Evolutionary conservation across 2,797 vertebrate genomes (phyloP).

Genomic region (Typhlichthys subterraneus): DNA sequence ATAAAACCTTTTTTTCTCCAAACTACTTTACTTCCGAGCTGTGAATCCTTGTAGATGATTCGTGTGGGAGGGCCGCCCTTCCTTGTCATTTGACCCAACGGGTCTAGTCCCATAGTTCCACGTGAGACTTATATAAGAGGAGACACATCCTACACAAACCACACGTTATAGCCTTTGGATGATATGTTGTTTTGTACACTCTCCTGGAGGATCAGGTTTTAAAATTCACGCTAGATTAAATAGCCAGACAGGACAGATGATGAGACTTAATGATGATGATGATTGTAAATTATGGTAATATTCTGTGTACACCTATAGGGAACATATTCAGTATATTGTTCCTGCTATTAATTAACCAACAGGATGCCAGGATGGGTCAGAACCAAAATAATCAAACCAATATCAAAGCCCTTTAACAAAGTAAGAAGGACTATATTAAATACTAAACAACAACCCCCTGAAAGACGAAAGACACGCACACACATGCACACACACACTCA

Average conservation of each 20-base stretch:
- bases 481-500: slow-evolving; percentile 2
- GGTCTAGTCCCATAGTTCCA: slow-evolving; percentile 19
- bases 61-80: slow-evolving; percentile 36
- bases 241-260: too few relatives aligned
- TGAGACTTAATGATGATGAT: too few relatives aligned
- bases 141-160: slow-evolving; percentile 30
- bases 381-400: slow-evolving; percentile 21
- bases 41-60: slow-evolving; percentile 3
- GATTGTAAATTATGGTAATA: slow-evolving; percentile 16
- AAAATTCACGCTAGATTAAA: slow-evolving; percentile 22
- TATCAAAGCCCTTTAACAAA: slow-evolving; percentile 11
- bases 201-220: background rate
- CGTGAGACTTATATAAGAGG: slow-evolving; percentile 39
- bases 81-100: slow-evolving; percentile 35
- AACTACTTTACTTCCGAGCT: background rate
- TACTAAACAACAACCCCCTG: slow-evolving; percentile 9
- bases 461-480: background rate
- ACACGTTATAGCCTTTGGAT: slow-evolving; percentile 11
- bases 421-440: slow-evolving; percentile 27
- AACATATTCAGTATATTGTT: slow-evolving; percentile 38
- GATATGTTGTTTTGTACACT: slow-evolving; percentile 21
- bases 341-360: background rate
- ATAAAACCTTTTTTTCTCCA: background rate
- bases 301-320: slow-evolving; percentile 3
- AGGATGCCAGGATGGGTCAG: slow-evolving; percentile 21